These are phyloP conservation scores for Numenius arquata DNA, from an alignment of 2,113 vertebrate genomes.

Conservation along the genomic window DNA sequence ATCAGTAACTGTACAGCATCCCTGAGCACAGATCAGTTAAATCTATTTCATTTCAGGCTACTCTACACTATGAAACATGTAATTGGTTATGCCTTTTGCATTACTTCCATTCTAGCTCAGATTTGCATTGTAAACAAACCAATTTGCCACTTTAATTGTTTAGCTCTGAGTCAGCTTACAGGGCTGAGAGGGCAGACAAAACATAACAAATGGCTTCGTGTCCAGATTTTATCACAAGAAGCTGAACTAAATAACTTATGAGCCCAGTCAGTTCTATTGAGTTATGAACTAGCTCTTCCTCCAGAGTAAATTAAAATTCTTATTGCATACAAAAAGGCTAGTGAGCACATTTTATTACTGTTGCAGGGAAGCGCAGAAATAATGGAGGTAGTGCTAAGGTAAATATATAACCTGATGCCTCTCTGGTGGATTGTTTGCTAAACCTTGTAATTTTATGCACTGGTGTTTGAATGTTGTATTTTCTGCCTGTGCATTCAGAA, in stretches of 20 bases:
- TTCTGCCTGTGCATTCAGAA: slow-evolving; percentile 1
- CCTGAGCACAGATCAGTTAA: background rate
- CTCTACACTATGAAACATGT: background rate
- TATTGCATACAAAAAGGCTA: slow-evolving; percentile 37
- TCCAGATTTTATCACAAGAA: slow-evolving; percentile 53
- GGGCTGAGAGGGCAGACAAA: slow-evolving; percentile 35
- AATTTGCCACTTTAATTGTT: slow-evolving; percentile 46
- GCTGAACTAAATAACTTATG: slow-evolving; percentile 55
- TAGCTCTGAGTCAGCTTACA: slow-evolving; percentile 7
- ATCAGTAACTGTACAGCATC: background rate
- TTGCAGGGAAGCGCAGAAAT: slow-evolving; percentile 39
- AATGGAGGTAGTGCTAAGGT: slow-evolving; percentile 46
- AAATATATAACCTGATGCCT: slow-evolving; percentile 37
- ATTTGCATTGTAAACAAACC: slow-evolving; percentile 50
- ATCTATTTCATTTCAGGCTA: background rate
- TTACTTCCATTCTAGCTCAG: slow-evolving; percentile 33
- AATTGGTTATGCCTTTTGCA: slow-evolving; percentile 26
- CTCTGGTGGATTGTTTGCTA: slow-evolving; percentile 40
- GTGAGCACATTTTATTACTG: slow-evolving; percentile 47
- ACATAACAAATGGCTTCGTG: slow-evolving; percentile 12
- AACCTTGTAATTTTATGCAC: slow-evolving; percentile 34
- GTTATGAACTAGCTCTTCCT: slow-evolving; percentile 51
- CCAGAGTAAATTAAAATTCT: slow-evolving; percentile 65
- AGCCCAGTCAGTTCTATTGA: slow-evolving; percentile 35
- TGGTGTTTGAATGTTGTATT: slow-evolving; percentile 26